Evolutionary conservation across 2,888 invertebrate genomes (phyloP).

Genomic region (Odontocolon sp.): DNA sequence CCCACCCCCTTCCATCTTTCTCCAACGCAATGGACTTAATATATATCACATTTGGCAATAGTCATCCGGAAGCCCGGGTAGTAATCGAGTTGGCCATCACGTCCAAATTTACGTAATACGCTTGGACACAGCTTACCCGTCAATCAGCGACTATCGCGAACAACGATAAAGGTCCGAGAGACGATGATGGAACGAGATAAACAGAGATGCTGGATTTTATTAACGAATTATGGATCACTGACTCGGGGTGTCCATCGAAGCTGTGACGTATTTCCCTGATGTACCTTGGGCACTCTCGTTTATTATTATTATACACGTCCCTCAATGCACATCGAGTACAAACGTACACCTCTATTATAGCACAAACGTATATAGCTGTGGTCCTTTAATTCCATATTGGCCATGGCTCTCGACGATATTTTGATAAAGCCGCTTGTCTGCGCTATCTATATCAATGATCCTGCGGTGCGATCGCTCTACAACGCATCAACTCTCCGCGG

Average conservation of each 20-base stretch:
- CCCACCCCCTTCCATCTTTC: neutral
- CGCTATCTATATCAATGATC: neutral
- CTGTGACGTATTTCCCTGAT: constrained; percentile 4
- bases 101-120: constrained; percentile 48
- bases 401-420: constrained; percentile 8
- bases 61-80: constrained; percentile 24
- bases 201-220: constrained; percentile 32
- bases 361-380: neutral
- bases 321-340: neutral
- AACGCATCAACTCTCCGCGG: neutral
- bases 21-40: neutral
- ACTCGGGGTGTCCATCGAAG: constrained; percentile 44
- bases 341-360: neutral
- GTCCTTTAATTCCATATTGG: neutral
- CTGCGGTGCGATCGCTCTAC: neutral
- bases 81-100: constrained; percentile 50
- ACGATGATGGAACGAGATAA: neutral
- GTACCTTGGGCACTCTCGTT: neutral
- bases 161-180: constrained; percentile 47
- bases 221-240: constrained; percentile 44
- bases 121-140: constrained; percentile 28
- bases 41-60: constrained; percentile 35
- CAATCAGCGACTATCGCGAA: constrained; percentile 47
- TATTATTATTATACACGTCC: constrained; percentile 9
- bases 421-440: neutral